phyloP scores from a whole-genome alignment of 2,113 vertebrate species.

The Poecile atricapillus region DNA sequence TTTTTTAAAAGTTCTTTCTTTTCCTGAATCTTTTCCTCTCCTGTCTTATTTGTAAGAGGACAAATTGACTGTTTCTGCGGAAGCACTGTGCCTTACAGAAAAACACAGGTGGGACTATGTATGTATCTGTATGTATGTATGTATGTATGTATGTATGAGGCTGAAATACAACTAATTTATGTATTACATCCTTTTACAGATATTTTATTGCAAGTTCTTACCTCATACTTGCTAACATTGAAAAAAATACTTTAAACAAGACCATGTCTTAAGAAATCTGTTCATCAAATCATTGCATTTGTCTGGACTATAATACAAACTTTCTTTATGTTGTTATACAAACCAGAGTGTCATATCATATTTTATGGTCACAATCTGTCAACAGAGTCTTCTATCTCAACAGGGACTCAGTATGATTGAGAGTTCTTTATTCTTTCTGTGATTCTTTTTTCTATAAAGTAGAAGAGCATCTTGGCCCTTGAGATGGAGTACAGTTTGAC shows the following conservation, averaged over 20 bases:
- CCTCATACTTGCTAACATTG: neutral
- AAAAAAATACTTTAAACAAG: neutral
- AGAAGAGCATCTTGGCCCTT: neutral
- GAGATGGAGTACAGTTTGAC: neutral
- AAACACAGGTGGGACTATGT: neutral
- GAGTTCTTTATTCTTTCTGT: neutral
- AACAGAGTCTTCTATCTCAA: neutral
- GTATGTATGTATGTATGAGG: no score
- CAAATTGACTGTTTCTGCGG: neutral
- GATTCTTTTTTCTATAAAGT: neutral
- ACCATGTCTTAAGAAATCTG: neutral
- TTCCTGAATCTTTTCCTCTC: neutral
- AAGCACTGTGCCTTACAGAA: neutral
- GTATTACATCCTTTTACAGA: neutral
- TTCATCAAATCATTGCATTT: neutral
- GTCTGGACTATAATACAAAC: neutral
- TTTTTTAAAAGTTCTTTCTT: neutral
- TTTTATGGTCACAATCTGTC: neutral
- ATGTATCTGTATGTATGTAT: neutral
- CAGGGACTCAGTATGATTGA: neutral
- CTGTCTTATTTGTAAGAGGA: neutral
- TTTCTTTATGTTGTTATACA: neutral
- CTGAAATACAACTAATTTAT: neutral
- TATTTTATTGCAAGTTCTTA: neutral
- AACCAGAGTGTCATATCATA: neutral